Evolutionary conservation across 2,797 vertebrate genomes (phyloP).

Genomic region (Pseudomugil gertrudae): DNA sequence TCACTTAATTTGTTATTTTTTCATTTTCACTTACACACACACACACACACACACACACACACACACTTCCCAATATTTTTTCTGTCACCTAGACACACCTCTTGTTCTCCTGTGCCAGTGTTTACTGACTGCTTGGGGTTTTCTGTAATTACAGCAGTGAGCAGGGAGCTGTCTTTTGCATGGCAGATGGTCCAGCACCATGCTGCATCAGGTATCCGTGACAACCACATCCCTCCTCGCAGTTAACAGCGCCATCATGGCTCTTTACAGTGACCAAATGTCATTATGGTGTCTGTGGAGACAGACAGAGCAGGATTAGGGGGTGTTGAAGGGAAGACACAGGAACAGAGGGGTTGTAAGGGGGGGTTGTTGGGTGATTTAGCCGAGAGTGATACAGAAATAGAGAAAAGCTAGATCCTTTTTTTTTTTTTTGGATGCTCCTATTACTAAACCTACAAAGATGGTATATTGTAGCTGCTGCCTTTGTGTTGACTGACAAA

Average conservation of each 20-base stretch:
- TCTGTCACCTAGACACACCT: conserved; percentile 38
- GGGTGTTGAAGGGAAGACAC: conserved; percentile 12
- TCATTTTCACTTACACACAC: not conserved
- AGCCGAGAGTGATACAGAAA: not conserved
- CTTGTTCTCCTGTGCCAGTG: conserved; percentile 53
- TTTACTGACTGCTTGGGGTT: conserved; percentile 61
- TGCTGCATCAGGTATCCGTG: conserved; percentile 90
- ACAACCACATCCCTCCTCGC: conserved; percentile 77
- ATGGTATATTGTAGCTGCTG: not conserved
- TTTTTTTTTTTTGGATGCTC: conserved; percentile 29
- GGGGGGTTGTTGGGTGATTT: conserved; percentile 7
- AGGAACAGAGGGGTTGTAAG: not conserved
- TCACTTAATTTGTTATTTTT: not conserved
- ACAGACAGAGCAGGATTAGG: conserved; percentile 19
- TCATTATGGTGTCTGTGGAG: conserved; percentile 68
- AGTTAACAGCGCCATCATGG: conserved; percentile 69
- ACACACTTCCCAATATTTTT: conserved; percentile 21
- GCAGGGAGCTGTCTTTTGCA: conserved; percentile 83
- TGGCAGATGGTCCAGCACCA: conserved; percentile 89
- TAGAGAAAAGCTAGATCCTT: conserved; percentile 2
- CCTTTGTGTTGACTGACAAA: conserved; percentile 11
- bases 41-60: no score
- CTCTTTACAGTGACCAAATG: conserved; percentile 75
- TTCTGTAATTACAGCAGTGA: conserved; percentile 82
- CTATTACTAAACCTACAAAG: conserved; percentile 44